Evolutionary conservation across 2,888 invertebrate species (phyloP).

Genomic region (Cantharis flavilabris): DNA sequence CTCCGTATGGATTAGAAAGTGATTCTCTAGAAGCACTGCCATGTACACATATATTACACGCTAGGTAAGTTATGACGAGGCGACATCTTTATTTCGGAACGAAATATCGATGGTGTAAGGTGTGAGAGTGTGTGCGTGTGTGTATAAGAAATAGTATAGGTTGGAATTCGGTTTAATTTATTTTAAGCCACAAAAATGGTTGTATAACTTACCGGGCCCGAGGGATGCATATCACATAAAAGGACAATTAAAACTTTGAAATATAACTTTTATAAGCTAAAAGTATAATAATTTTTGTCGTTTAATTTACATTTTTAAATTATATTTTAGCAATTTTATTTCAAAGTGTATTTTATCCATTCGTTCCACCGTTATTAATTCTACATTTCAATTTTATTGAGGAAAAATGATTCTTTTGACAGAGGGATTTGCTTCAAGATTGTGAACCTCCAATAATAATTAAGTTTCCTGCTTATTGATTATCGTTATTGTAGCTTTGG

Average conservation of each 20-base stretch:
- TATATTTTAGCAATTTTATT: no score
- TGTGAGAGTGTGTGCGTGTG: no score
- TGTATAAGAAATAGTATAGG: neutral
- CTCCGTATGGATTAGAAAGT: constrained; percentile 73
- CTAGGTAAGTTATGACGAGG: constrained; percentile 69
- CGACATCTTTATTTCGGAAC: no score
- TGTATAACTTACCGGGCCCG: neutral
- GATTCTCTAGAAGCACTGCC: constrained; percentile 80
- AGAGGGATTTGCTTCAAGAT: neutral
- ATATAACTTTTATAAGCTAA: neutral
- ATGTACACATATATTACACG: constrained; percentile 86
- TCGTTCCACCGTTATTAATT: neutral
- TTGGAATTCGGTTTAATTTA: neutral
- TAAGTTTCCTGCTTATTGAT: neutral
- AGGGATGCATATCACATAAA: neutral
- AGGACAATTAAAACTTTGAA: neutral
- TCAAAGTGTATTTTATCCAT: neutral
- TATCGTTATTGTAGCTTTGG: neutral
- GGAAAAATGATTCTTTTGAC: neutral
- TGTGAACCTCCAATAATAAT: neutral
- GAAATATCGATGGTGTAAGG: no score
- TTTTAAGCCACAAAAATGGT: neutral
- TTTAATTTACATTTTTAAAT: neutral
- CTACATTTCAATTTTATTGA: neutral
- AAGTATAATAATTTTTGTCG: neutral